Evolutionary conservation across 1,140 invertebrate genomes (phyloP).

Genomic region (Drosophila ambigua): DNA sequence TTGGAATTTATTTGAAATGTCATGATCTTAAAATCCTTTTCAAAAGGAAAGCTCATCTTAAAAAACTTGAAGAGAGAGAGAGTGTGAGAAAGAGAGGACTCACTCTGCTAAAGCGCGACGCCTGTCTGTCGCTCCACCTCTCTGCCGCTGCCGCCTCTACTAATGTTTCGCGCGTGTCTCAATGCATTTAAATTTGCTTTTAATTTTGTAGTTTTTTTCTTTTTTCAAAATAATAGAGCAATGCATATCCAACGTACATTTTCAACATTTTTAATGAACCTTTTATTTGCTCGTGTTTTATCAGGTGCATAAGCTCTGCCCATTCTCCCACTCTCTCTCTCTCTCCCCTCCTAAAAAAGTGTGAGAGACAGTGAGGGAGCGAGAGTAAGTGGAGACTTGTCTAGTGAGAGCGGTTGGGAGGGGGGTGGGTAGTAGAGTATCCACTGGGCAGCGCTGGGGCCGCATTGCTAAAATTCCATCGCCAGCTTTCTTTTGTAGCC

Average conservation of each 20-base stretch:
- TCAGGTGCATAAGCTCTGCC: conserved; percentile 41
- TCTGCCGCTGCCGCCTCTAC: no score
- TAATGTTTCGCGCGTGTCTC: conserved; percentile 49
- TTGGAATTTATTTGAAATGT: no score
- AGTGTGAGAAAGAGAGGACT: no score
- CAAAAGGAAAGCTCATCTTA: no score
- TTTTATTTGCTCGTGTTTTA: conserved; percentile 39
- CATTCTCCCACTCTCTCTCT: conserved; percentile 18
- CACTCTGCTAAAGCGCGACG: neutral
- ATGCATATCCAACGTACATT: conserved; percentile 47
- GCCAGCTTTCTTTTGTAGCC: conserved; percentile 71
- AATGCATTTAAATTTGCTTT: conserved; percentile 70
- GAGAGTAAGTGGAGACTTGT: conserved; percentile 34
- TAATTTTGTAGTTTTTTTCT: conserved; percentile 39
- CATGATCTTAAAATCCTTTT: no score
- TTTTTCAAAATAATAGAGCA: conserved; percentile 37
- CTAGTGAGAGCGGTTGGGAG: conserved; percentile 17
- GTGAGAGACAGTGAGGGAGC: neutral
- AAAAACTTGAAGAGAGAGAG: no score
- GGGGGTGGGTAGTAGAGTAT: conserved; percentile 20
- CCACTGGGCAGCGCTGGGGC: conserved; percentile 65
- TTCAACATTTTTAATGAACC: conserved; percentile 45
- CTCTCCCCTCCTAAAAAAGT: conserved; percentile 1
- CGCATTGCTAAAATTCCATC: conserved; percentile 75
- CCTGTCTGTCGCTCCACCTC: neutral